Base-by-base conservation (phyloP, 1,140 invertebrate genomes). In the Hylaeus anthracinus region DNA sequence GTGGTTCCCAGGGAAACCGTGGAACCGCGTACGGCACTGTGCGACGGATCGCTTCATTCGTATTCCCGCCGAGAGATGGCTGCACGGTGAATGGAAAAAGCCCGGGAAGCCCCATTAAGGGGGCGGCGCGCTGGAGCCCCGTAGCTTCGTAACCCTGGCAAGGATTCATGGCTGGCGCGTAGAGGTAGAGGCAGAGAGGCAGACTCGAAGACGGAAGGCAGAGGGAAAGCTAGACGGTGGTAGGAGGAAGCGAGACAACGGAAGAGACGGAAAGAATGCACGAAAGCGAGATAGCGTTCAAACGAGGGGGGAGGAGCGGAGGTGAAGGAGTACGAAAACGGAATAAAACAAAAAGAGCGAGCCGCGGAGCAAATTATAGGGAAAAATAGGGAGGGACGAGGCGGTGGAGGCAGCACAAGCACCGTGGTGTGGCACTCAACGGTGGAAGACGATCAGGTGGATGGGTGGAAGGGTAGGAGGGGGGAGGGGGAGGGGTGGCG, bases 101-200 rank as follows among this genome's bases (percentile, higher is more conserved):
- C 81, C 85, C 80, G 83, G 83, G 86, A 88, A 88, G 90, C 86
- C 88, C 90, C 90, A 93, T 93, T 93, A 93, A 93, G 91, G 90
- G 92, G 92, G 92, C 93, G 93, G 90, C 88, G 91, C 87, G 89
- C 83, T 70, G 83, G 70, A 84, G 89, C 88, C 87, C 82, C 65
- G 65, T 85, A 69, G 88, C 84, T 85, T 85, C 75, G 65, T 84
- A 67, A 88, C 84, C 86, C 86, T 73, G 88, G 90, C 87, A 87
- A 91, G 92, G 92, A 93, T 93, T 93, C 93, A 93, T 93, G 93
- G 92, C 93, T 93, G 92, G 90, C 91, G 73, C 55, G 70, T 69
- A 82, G 82, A 81, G 81, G 81, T 60, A 86, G 74, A 85, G 79
- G 73, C 41, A 73, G 69, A 78, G 45, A 56, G 70, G 72, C 64